Conservation (phyloP, 2,888 invertebrate genomes). For the Clanis bilineata region DNA sequence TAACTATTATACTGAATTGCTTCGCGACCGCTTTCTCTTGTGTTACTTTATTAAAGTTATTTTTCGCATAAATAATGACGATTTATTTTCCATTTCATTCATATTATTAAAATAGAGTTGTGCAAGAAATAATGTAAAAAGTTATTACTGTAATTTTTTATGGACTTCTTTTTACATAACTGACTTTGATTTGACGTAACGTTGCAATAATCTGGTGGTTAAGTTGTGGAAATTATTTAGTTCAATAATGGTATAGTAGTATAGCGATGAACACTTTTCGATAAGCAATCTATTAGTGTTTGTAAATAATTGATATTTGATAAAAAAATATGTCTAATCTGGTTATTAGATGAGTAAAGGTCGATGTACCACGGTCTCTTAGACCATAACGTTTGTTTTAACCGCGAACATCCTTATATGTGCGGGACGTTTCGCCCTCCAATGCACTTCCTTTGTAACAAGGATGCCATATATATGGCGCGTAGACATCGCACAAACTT, state of each 20-base stretch:
- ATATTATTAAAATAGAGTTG: not conserved
- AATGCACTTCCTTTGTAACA: slow-evolving; percentile 31
- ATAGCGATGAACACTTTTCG: too few species aligned
- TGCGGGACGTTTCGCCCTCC: slow-evolving; percentile 23
- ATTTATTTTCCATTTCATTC: not conserved
- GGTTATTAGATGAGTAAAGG: too few species aligned
- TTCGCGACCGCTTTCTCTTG: not conserved
- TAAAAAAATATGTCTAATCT: too few species aligned
- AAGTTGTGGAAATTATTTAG: not conserved
- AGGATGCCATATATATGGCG: slow-evolving; percentile 54
- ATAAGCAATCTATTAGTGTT: too few species aligned
- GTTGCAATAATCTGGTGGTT: not conserved
- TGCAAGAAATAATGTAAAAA: not conserved
- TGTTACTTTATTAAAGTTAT: not conserved
- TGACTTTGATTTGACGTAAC: not conserved
- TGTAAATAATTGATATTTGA: too few species aligned
- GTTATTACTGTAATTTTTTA: too few species aligned
- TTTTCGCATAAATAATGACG: not conserved
- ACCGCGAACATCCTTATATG: slow-evolving; percentile 28
- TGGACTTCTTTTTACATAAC: too few species aligned
- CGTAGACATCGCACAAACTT: slow-evolving; percentile 45
- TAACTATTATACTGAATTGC: too few species aligned
- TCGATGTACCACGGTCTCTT: too few species aligned
- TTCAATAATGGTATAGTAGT: too few species aligned
- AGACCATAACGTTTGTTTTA: too few species aligned